Conservation (phyloP, 2,797 vertebrate genomes). For the Mareca penelope region DNA sequence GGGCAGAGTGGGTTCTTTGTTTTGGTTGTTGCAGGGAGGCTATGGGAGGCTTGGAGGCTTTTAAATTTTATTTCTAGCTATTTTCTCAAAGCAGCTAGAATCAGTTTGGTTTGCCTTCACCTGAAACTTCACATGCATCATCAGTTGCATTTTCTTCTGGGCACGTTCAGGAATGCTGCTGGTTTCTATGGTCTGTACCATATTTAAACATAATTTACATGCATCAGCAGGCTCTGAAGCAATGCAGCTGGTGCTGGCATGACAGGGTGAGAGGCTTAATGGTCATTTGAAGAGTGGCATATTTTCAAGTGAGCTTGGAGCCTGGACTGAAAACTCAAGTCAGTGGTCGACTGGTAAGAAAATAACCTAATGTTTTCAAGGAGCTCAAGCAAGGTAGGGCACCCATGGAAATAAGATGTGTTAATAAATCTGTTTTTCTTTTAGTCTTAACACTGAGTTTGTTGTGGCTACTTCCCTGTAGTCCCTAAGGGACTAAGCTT, state of each 20-base stretch:
- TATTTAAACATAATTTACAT: constrained; percentile 8
- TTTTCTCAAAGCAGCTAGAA: not conserved
- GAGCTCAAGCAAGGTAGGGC: not conserved
- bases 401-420: not conserved
- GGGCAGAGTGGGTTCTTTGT: not conserved
- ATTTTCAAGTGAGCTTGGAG: not conserved
- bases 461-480: not conserved
- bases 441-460: not conserved
- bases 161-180: not conserved
- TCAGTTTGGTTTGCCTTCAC: not conserved
- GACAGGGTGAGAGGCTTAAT: not conserved
- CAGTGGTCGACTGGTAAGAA: not conserved
- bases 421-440: not conserved
- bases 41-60: too few relatives aligned
- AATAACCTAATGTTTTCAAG: not conserved
- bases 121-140: not conserved
- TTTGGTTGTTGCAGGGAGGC: not conserved
- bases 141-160: constrained; percentile 19
- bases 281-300: not conserved
- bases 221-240: not conserved
- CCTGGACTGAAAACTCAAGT: not conserved
- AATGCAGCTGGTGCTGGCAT: not conserved
- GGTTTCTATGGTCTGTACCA: not conserved
- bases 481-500: not conserved
- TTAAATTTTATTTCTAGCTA: not conserved